Base-by-base conservation (phyloP, 2,888 invertebrate genomes). In the Phasia obesa region DNA sequence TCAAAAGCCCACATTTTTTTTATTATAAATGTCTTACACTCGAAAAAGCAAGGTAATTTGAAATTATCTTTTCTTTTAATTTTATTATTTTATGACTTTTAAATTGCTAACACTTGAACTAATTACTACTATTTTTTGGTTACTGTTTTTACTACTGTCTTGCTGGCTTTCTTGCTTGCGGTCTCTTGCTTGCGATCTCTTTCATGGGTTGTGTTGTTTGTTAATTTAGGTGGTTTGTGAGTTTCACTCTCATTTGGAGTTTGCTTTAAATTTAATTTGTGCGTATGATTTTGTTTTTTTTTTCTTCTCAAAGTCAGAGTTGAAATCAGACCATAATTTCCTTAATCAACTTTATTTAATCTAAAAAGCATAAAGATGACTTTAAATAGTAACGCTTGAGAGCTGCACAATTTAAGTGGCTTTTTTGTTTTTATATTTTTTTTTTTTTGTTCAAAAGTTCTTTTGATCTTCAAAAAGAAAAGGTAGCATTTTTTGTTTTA, bases 361-460 rank as follows among this genome's bases (percentile, higher is more conserved):
- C 44, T 62, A 25, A 25, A 67, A 53, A 38, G 17, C 27, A 53
- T 35, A 35, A 51, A 38, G 21, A 23, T 38, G 35, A 21, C 13
- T 19, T 31, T 19, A 53, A 23, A 11, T n/a, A n/a, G 71, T 71
- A 71, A 71, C 71, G 60, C 60, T 71, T 71, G 49, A 60, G 51
- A 60, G 51, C 59, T 71, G 70, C 59, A 42, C 35, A 59, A 71
- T 59, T 71, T 38, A 44, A 17, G 25, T 25, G n/a, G 9, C 31
- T 35, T 38, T 19, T 49, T n/a, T 31, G 38, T 35, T 25, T 11
- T n/a, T 7, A n/a, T 27, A 6, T 27, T 4, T 35, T 9, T 35
- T 9, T 35, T 0, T 4, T 9, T 35, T 35, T 11, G 35, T 35
- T 35, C 9, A 35, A 25, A 53, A 53, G 25, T 53, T 53, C 67